phyloP scores from a whole-genome alignment of 92 coral and sea anemone species.

The Montipora capitata region DNA sequence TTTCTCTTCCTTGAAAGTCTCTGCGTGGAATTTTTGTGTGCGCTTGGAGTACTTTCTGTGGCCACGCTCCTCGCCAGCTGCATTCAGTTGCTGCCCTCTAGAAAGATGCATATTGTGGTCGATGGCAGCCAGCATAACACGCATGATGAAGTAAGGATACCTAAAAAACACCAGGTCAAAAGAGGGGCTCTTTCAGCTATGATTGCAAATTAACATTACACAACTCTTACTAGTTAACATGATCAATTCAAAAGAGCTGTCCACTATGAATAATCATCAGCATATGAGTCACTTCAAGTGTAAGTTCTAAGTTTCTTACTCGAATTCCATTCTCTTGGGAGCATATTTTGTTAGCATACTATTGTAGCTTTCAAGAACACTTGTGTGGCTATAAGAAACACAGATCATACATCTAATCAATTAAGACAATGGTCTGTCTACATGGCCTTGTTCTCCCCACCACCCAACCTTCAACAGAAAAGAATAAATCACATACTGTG shows the following conservation, averaged over 20 bases:
- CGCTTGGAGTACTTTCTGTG: slow-evolving; percentile 37
- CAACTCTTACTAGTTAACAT: too few species aligned
- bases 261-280: background rate
- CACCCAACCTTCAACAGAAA: too few species aligned
- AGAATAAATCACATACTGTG: too few species aligned
- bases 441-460: too few species aligned
- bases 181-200: too few species aligned
- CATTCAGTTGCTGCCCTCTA: background rate
- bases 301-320: background rate
- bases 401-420: background rate
- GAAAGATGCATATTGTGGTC: slow-evolving; percentile 40
- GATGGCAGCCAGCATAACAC: slow-evolving; percentile 32
- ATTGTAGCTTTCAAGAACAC: background rate
- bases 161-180: background rate
- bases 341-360: background rate
- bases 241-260: background rate
- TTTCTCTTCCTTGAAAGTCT: slow-evolving; percentile 35
- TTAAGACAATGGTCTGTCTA: slow-evolving; percentile 3
- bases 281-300: background rate
- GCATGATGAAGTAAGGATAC: slow-evolving; percentile 35
- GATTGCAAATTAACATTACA: too few species aligned
- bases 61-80: slow-evolving; percentile 10
- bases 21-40: slow-evolving; percentile 28
- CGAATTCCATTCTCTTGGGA: background rate
- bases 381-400: background rate